Conservation (phyloP, 1,140 invertebrate genomes). For the Battus philenor region DNA sequence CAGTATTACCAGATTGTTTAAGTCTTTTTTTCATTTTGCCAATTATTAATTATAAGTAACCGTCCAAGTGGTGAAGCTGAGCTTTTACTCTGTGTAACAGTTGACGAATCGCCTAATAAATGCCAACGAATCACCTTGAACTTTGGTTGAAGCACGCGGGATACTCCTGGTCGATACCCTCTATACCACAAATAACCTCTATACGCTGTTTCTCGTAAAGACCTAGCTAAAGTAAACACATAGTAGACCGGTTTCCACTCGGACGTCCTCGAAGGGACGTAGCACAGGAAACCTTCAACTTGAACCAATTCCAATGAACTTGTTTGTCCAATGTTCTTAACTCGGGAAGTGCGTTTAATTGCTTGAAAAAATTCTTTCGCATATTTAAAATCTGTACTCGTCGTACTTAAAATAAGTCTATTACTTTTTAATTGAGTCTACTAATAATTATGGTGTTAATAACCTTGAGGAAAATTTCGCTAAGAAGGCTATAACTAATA, state of each 20-base stretch:
- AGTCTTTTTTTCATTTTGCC: no score
- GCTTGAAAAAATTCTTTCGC: no score
- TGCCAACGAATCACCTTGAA: conserved; percentile 70
- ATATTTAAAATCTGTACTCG: no score
- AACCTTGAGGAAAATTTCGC: no score
- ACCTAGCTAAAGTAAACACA: conserved; percentile 37
- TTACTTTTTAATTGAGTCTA: no score
- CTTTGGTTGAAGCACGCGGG: conserved; percentile 52
- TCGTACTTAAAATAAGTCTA: no score
- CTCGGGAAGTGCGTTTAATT: conserved; percentile 1
- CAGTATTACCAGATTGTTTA: no score
- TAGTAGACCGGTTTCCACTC: conserved; percentile 39
- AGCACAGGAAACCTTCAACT: conserved; percentile 25
- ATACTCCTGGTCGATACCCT: conserved; percentile 42
- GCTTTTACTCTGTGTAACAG: conserved; percentile 24
- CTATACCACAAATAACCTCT: conserved; percentile 33
- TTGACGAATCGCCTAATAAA: conserved; percentile 68
- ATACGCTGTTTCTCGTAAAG: conserved; percentile 28
- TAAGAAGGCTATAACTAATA: no score
- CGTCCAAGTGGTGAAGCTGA: conserved; percentile 5
- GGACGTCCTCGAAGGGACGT: conserved; percentile 25
- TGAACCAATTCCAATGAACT: conserved; percentile 16
- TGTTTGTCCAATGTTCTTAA: not conserved
- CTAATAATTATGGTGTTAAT: no score
- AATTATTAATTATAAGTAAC: no score